These are phyloP conservation scores for Drosophila burlai DNA, from an alignment of 1,140 invertebrate genomes.

Conservation along the genomic window DNA sequence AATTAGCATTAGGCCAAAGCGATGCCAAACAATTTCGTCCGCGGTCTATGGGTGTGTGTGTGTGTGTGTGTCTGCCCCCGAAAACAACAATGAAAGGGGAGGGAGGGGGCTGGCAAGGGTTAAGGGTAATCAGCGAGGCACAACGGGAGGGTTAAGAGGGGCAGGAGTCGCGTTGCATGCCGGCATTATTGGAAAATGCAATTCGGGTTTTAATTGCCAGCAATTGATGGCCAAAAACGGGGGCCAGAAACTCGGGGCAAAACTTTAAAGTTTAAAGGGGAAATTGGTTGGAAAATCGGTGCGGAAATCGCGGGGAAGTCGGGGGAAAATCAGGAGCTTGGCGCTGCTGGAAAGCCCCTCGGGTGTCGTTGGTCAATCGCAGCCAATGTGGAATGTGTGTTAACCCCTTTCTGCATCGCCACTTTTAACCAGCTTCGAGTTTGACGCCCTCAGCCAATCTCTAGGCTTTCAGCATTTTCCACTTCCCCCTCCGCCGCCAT, in stretches of 20 bases:
- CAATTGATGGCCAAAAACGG: conserved; percentile 60
- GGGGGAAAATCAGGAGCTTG: background rate
- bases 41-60: conserved; percentile 10
- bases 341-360: conserved; percentile 10
- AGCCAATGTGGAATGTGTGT: conserved; percentile 32
- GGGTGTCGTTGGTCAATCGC: conserved; percentile 55
- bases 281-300: background rate
- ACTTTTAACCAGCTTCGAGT: conserved; percentile 24
- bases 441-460: conserved; percentile 13
- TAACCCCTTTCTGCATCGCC: conserved; percentile 15
- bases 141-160: conserved; percentile 33
- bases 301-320: background rate
- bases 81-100: conserved; percentile 7
- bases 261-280: conserved; percentile 45
- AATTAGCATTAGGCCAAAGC: conserved; percentile 71
- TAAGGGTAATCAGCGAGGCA: background rate
- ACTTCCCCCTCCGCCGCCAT: background rate
- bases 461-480: background rate
- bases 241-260: conserved; percentile 1
- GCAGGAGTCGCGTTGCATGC: conserved; percentile 34
- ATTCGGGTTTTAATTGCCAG: conserved; percentile 70
- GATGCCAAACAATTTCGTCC: conserved; percentile 62
- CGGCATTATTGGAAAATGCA: conserved; percentile 74
- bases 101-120: background rate
- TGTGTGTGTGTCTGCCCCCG: background rate